A percentile compares a stretch with the other conserved stretches of the same genome.
These are phyloP conservation scores for Jaculus jaculus DNA, from an alignment of 2,113 vertebrate genomes.

Conservation along the genomic window DNA sequence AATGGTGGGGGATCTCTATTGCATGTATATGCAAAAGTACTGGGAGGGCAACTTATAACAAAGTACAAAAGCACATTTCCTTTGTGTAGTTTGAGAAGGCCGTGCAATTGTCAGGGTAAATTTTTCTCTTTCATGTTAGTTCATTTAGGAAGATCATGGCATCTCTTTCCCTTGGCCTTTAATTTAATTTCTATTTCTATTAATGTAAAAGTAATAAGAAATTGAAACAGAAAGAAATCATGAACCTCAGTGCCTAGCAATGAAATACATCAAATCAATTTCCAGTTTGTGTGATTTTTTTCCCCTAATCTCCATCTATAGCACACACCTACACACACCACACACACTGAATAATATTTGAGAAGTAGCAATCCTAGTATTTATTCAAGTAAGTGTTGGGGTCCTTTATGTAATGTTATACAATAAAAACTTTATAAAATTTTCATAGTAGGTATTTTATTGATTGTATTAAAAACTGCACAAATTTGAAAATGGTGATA, in stretches of 20 bases:
- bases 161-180: conserved; percentile 38
- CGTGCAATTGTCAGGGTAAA: conserved; percentile 20
- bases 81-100: not conserved
- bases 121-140: conserved; percentile 19
- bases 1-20: not conserved
- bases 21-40: not conserved
- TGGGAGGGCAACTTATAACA: not conserved
- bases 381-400: not conserved
- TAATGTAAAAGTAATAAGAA: conserved; percentile 57
- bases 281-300: not conserved
- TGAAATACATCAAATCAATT: conserved; percentile 40
- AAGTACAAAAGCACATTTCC: not conserved
- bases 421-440: not conserved
- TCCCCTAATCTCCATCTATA: not conserved
- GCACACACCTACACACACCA: not conserved
- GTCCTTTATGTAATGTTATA: not conserved
- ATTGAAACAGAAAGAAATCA: conserved; percentile 49
- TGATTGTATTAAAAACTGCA: not conserved
- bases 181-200: conserved; percentile 58
- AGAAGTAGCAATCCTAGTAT: not conserved
- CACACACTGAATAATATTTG: not conserved
- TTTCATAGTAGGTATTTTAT: conserved; percentile 18
- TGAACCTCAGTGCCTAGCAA: not conserved
- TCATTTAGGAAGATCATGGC: not conserved
- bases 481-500: conserved; percentile 14